Base-by-base conservation (phyloP, 2,113 vertebrate species). In the Spea bombifrons region DNA sequence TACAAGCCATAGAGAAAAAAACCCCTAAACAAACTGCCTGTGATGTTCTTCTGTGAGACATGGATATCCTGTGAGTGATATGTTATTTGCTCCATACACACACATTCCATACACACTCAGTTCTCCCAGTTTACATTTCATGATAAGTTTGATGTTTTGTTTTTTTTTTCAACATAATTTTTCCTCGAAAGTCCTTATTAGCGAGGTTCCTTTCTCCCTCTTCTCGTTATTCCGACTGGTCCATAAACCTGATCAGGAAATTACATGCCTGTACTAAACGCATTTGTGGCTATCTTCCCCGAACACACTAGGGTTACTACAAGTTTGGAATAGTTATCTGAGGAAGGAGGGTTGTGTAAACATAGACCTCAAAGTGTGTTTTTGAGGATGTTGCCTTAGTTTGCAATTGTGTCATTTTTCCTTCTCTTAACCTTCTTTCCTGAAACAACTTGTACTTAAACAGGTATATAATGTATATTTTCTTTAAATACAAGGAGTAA, bases 271-370 rank as follows among this genome's bases (percentile, higher is more conserved):
- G 55, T 8, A 10, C 30, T 43, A 5, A 57, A 45, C 53, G 5
- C 16, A 3, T 64, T 65, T 75, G 73, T 63, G 30, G 46, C 69
- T 65, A 50, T 75, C 48, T 75, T 7, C 49, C n/a, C 17, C 8
- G 52, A 50, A 49, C 45, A 64, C 47, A 43, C 59, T 47, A 65
- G 70, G 70, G 70, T 53, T 72, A 72, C 50, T 57, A 30, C 43
- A 46, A 9, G 70, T 57, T 71, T 55, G 9, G 49, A 48, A 53
- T 7, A 30, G 73, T 61, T 75, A 75, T 65, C 73, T 65, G 46
- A 6, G 59, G 46, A 43, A 16, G 61, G 72, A n/a, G 72, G 9
- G 44, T 5, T 49, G 61, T 50, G 73, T 50, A 75, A 75, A 75
- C 16, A 75, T 61, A 75, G 47, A 75, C 47, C 43, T 15, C 17